Base-by-base conservation (phyloP, 2,797 vertebrate species). In the Smutsia temminckii region DNA sequence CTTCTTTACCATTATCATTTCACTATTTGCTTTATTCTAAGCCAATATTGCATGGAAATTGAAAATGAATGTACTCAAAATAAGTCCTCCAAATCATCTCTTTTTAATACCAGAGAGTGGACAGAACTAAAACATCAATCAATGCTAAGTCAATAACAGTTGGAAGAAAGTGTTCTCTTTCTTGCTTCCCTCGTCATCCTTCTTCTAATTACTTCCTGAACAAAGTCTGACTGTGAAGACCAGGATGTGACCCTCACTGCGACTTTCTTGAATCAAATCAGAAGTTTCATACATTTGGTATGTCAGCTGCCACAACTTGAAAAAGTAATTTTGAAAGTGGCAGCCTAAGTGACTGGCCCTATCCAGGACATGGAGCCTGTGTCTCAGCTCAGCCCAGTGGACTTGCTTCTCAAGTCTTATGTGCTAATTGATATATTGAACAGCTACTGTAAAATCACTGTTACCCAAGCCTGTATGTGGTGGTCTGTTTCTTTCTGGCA, bases 121-220 rank as follows among this genome's bases (percentile, higher is more conserved):
- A 86, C 32, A 79, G 64, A 95, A 63, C 25, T 61, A 83, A 96
- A 95, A 92, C 42, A 89, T 95, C 63, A 69, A 92, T 94, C 90
- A 96, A 81, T 85, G 68, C 83, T 93, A 94, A 94, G 72, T 95
- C 92, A 95, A 81, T 94, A 96, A 94, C 8, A 61, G 40, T 81
- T 80, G 32, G 68, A 93, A 95, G 66, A 94, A 93, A 94, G 81
- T 85, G 72, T 81, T 81, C 74, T 59, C 11, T 87, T 96, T 91
- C 59, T 90, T 92, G 25, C 12, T 89, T 64, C 32, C 49, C 53
- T 85, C 51, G 81, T 93, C 63, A 66, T 53, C 8, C 27, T 49
- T 63, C 32, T 95, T 90, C 69, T 90, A 90, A 78, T 91, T 94
- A 46, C 59, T 88, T 91, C 21, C 29, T 68, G 27, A 84, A 80